A percentile compares a stretch with the other conserved stretches of the same genome.
These are phyloP conservation scores for Mormoops blainvillei DNA, from an alignment of 2,113 vertebrate genomes.

Conservation along the genomic window DNA sequence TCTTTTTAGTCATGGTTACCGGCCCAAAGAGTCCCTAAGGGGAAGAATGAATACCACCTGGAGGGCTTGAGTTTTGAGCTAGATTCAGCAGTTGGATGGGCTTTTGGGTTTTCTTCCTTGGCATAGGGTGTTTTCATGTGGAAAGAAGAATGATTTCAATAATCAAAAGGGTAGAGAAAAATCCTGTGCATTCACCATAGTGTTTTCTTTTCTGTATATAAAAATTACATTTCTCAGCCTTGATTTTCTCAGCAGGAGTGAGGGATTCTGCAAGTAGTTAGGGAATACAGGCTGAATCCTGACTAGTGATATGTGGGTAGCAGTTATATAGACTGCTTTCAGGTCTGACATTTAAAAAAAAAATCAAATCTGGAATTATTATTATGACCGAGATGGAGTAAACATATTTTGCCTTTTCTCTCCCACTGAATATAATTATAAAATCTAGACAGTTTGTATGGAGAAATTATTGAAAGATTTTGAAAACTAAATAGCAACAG, in stretches of 20 bases:
- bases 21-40: background rate
- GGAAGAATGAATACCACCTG: background rate
- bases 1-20: background rate
- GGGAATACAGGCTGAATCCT: background rate
- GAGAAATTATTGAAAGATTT: background rate
- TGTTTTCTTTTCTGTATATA: background rate
- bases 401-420: background rate
- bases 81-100: background rate
- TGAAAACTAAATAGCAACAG: background rate
- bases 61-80: background rate
- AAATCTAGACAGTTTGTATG: background rate
- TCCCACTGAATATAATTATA: background rate
- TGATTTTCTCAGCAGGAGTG: background rate
- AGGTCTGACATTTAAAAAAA: background rate
- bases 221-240: background rate
- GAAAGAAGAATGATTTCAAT: background rate
- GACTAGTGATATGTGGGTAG: background rate
- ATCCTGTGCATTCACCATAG: background rate
- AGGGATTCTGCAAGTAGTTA: background rate
- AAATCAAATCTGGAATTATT: background rate
- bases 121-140: background rate
- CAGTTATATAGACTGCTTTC: background rate
- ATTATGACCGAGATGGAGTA: background rate
- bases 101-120: background rate
- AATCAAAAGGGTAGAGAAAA: background rate